phyloP scores from a whole-genome alignment of 2,113 vertebrate genomes.

The Oncorhynchus masou region DNA sequence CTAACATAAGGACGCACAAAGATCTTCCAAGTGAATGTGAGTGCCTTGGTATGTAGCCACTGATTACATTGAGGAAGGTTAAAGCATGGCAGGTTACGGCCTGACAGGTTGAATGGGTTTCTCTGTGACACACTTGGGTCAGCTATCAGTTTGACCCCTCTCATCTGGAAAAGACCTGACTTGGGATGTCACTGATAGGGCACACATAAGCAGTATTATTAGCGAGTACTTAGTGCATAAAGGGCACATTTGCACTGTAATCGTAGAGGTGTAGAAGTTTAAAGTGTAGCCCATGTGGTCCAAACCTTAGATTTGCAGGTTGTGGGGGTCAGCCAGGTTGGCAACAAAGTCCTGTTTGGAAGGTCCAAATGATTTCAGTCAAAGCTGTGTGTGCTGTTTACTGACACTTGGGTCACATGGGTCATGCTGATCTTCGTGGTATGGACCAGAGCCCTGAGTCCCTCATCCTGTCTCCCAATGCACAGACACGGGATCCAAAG shows the following conservation, averaged over 20 bases:
- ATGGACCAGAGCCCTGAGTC: neutral
- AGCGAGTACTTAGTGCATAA: neutral
- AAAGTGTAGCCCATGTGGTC: neutral
- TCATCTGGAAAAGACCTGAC: neutral
- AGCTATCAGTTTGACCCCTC: neutral
- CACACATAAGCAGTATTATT: neutral
- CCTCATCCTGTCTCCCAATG: conserved; percentile 16
- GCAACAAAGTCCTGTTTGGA: conserved; percentile 67
- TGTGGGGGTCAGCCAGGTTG: conserved; percentile 32
- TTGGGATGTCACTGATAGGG: neutral
- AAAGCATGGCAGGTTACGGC: neutral
- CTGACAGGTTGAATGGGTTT: neutral
- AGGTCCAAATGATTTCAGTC: conserved; percentile 76
- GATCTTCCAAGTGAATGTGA: neutral
- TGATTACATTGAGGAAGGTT: neutral
- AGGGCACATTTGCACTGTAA: neutral
- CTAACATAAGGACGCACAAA: neutral
- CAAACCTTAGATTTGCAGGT: neutral
- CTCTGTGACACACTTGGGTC: neutral
- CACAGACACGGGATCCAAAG: conserved; percentile 30
- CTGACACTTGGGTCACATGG: conserved; percentile 63
- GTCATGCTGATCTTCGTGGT: conserved; percentile 57
- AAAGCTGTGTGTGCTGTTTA: conserved; percentile 69
- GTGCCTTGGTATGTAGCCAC: neutral
- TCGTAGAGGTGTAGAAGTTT: neutral